Evolutionary conservation across 2,888 invertebrate species (phyloP).

Genomic region (Drosophila bunnanda): DNA sequence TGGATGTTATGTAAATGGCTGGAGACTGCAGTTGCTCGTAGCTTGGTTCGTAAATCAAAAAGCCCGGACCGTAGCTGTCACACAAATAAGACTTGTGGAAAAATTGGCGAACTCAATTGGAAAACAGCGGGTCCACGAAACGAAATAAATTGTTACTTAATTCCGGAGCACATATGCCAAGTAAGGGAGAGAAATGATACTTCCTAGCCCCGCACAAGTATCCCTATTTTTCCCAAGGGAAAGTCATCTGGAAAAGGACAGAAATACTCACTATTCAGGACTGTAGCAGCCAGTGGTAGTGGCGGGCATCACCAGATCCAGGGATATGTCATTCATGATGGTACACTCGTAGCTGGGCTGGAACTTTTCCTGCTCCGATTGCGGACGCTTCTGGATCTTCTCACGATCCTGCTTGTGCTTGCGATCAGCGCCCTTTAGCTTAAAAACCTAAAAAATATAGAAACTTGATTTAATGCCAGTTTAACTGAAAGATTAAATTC

Average conservation of each 20-base stretch:
- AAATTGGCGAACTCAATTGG: conserved; percentile 35
- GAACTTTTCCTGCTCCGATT: conserved; percentile 94
- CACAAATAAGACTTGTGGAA: conserved; percentile 34
- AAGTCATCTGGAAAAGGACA: background rate
- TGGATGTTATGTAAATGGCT: conserved; percentile 42
- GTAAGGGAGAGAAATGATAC: background rate
- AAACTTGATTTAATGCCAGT: background rate
- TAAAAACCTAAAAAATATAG: conserved; percentile 87
- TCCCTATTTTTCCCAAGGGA: background rate
- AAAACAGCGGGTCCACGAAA: conserved; percentile 3
- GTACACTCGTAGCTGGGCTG: conserved; percentile 98
- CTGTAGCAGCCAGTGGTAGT: conserved; percentile 82
- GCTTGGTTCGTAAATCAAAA: conserved; percentile 38
- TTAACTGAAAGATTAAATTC: background rate
- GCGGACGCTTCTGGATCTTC: conserved; percentile 94
- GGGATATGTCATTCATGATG: conserved; percentile 93
- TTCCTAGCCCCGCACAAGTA: background rate
- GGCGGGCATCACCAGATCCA: conserved; percentile 77
- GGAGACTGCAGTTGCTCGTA: conserved; percentile 21
- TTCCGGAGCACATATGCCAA: conserved; percentile 21
- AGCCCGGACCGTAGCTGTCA: conserved; percentile 22
- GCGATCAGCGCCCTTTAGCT: conserved; percentile 97
- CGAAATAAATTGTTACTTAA: conserved; percentile 24
- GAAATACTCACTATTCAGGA: conserved; percentile 84
- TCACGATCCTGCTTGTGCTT: conserved; percentile 98